Evolutionary conservation across 37 sponge, comb jelly and placozoan species (phyloP).

Genomic region (Chondrilla cf. caribensis): DNA sequence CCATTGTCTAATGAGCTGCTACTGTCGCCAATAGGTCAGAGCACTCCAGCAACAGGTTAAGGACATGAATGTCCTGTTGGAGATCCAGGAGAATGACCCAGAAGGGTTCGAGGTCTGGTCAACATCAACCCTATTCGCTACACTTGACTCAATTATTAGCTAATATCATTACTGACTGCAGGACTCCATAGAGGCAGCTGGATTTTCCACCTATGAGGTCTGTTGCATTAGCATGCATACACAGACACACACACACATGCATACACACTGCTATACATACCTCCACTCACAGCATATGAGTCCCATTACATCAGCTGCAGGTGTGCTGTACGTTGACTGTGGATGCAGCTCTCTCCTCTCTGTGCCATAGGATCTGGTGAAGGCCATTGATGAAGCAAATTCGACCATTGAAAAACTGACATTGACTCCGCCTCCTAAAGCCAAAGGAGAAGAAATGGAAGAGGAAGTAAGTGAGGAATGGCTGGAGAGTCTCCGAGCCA

Average conservation of each 20-base stretch:
- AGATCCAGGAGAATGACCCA: conserved; percentile 23
- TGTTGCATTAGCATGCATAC: no score
- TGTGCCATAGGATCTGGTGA: neutral
- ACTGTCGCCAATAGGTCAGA: neutral
- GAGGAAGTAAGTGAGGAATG: conserved; percentile 69
- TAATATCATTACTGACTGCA: neutral
- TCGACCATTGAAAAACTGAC: neutral
- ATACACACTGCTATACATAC: no score
- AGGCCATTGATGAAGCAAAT: neutral
- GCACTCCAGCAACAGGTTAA: conserved; percentile 12
- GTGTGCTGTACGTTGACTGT: no score
- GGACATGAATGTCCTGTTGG: conserved; percentile 1
- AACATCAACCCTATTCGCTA: no score
- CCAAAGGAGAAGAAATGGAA: neutral
- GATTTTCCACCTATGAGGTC: conserved; percentile 21
- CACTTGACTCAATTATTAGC: neutral
- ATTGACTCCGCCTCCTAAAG: neutral
- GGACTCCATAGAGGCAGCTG: conserved; percentile 20
- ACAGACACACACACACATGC: no score
- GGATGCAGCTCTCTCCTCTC: no score
- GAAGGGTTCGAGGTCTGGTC: conserved; percentile 34
- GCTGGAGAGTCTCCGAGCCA: conserved; percentile 56
- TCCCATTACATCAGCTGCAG: no score
- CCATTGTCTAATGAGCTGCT: neutral
- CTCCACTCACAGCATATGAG: no score